Base-by-base conservation (phyloP, 2,797 vertebrate genomes). In the Pseudomugil tenellus region DNA sequence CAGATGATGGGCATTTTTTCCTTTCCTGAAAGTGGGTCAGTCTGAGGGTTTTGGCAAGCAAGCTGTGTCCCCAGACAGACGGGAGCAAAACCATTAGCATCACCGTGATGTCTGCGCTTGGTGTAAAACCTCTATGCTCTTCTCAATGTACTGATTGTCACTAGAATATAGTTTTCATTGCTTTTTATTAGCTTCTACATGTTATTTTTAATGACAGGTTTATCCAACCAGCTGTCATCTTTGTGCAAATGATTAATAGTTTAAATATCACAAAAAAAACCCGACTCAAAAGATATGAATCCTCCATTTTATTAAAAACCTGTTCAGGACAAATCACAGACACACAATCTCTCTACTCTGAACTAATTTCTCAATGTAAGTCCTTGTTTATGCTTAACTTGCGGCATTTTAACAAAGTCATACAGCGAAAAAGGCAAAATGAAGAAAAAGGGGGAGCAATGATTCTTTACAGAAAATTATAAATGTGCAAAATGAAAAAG, bases 1-100 rank as follows among this genome's bases (percentile, higher is more conserved):
- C 19, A 19, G 39, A 77, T 26, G 28, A 76, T 21, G 28, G 67
- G 26, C 51, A 14, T 67, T 58, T 74, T 73, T 46, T 28, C 37
- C 64, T 79, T 82, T 67, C 21, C 21, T 58, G 52, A 80, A 93
- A 91, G 58, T 91, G 70, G 89, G 91, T 90, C 89, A 84, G 75
- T 70, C 78, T 88, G 23, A 51, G 77, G 71, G 77, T 76, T 63
- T 85, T 79, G 72, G 58, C 69, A 79, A 56, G 43, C 55, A 53
- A 35, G 62, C 71, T 62, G n/a, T 53, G 72, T 74, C 83, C 67
- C 74, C 60, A 74, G 79, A 73, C 84, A 89, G 84, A 91, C 60
- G 61, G 61, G 17, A 82, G 70, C 83, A 77, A 77, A 70, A 70
- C 71, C 39, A 59, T 62, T 63, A 6, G 6, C 19, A 43, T 8